Conservation (phyloP, 2,113 vertebrate species). For the Cinclus mexicanus region DNA sequence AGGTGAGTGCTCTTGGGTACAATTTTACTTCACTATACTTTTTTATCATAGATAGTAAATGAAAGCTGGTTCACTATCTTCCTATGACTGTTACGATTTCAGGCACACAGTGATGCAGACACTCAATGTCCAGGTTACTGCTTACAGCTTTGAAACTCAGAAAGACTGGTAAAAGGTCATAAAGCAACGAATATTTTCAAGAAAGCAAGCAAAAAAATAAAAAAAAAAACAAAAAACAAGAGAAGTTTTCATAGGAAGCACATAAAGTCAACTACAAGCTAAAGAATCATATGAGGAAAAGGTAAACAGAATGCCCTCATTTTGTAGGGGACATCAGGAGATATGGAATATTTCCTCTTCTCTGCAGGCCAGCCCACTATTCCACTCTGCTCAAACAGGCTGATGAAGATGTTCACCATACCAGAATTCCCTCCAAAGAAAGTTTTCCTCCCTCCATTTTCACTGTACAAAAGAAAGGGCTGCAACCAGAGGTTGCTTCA, state of each 20-base stretch:
- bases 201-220: background rate
- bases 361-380: background rate
- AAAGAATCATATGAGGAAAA: background rate
- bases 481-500: background rate
- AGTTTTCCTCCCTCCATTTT: background rate
- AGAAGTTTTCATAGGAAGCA: background rate
- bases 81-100: background rate
- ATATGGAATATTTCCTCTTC: background rate
- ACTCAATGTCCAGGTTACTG: background rate
- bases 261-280: background rate
- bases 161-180: background rate
- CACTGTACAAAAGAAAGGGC: background rate
- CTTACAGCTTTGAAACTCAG: background rate
- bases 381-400: background rate
- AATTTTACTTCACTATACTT: background rate
- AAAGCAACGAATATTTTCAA: background rate
- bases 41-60: background rate
- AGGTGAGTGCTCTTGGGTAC: background rate
- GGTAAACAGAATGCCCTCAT: background rate
- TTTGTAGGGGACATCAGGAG: background rate
- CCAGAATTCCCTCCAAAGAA: background rate
- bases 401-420: background rate
- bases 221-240: background rate
- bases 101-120: background rate
- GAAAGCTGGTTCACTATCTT: background rate